These are phyloP conservation scores for Hemaris fuciformis DNA, from an alignment of 2,888 invertebrate genomes.

Conservation along the genomic window DNA sequence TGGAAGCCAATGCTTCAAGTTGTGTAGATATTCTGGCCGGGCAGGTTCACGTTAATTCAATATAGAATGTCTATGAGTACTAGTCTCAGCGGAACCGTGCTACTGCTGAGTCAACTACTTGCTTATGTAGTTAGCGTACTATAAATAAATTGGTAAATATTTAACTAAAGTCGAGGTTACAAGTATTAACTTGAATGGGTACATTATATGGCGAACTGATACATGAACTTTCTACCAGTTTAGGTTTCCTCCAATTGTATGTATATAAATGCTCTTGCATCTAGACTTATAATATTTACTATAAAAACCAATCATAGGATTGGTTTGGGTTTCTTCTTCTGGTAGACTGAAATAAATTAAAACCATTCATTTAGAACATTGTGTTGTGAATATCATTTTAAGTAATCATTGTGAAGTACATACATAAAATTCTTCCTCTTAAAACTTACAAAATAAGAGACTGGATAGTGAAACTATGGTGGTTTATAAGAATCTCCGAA, in stretches of 20 bases:
- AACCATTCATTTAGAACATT: too few species aligned
- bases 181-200: conserved; percentile 54
- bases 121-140: conserved; percentile 51
- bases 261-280: neutral
- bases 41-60: neutral
- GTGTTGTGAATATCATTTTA: too few species aligned
- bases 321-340: neutral
- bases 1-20: neutral
- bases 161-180: conserved; percentile 64
- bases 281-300: neutral
- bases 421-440: too few species aligned
- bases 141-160: conserved; percentile 65
- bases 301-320: too few species aligned
- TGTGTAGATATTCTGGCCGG: neutral
- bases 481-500: too few species aligned
- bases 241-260: neutral
- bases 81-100: conserved; percentile 19
- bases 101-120: conserved; percentile 43
- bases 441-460: too few species aligned
- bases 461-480: too few species aligned
- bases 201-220: conserved; percentile 18
- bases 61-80: conserved; percentile 8
- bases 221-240: neutral
- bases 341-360: too few species aligned
- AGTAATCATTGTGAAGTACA: too few species aligned